A percentile compares a stretch with the other conserved stretches of the same genome.
Conservation (phyloP, 2,888 invertebrate genomes). For the Apodemia mormo region DNA sequence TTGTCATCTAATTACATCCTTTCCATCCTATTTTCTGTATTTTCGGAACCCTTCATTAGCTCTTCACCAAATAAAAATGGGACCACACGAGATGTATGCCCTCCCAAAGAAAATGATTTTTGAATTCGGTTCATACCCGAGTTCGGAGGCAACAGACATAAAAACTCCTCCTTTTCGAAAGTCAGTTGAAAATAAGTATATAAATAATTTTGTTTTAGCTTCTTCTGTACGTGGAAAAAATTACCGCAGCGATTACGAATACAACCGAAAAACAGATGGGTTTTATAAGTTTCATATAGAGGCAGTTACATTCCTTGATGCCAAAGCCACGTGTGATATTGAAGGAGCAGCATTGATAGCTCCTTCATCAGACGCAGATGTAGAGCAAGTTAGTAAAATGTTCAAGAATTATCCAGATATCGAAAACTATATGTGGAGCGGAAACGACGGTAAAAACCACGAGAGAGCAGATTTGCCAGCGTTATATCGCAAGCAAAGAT, state of each 20-base stretch:
- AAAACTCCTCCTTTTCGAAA: too few relatives aligned
- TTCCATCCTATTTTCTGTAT: too few relatives aligned
- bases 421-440: conserved; percentile 49
- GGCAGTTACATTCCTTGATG: not conserved
- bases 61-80: too few relatives aligned
- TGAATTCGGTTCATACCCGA: too few relatives aligned
- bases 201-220: not conserved
- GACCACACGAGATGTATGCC: too few relatives aligned
- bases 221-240: conserved; percentile 34
- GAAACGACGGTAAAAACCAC: conserved; percentile 45
- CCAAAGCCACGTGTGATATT: conserved; percentile 39
- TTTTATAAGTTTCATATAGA: conserved; percentile 65
- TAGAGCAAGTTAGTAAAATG: conserved; percentile 53
- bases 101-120: too few relatives aligned
- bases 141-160: too few relatives aligned
- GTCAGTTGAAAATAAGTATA: too few relatives aligned
- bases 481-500: conserved; percentile 42
- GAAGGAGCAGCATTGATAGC: conserved; percentile 55
- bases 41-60: too few relatives aligned
- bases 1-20: too few relatives aligned
- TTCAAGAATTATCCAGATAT: conserved; percentile 59
- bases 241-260: conserved; percentile 58
- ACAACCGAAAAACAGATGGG: conserved; percentile 51
- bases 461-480: conserved; percentile 40
- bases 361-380: conserved; percentile 43